Evolutionary conservation across 2,113 vertebrate genomes (phyloP).

Genomic region (Sinosuthora webbiana): DNA sequence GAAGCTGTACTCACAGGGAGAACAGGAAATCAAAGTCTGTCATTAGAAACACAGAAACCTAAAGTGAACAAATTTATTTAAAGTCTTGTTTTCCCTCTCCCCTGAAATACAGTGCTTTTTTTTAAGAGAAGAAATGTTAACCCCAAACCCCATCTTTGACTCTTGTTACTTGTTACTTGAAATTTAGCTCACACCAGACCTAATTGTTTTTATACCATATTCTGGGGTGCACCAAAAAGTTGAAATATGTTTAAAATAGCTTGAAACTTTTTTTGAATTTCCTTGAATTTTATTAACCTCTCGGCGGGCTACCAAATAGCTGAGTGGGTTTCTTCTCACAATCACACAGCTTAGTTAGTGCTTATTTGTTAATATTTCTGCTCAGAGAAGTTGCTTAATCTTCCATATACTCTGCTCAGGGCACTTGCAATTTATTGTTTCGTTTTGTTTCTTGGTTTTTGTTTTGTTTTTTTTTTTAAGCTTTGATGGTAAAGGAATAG

Average conservation of each 20-base stretch:
- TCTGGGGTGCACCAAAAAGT: conserved; percentile 80
- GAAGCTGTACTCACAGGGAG: conserved; percentile 38
- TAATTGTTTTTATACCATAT: conserved; percentile 68
- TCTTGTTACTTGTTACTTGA: conserved; percentile 58
- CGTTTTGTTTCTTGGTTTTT: conserved; percentile 58
- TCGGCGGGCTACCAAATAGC: conserved; percentile 75
- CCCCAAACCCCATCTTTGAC: conserved; percentile 50
- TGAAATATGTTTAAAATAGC: conserved; percentile 68
- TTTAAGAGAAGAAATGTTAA: conserved; percentile 43
- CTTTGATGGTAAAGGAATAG: conserved; percentile 71
- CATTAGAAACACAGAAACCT: conserved; percentile 4
- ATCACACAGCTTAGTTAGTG: conserved; percentile 72
- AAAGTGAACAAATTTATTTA: conserved; percentile 37
- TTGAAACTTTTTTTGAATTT: conserved; percentile 83
- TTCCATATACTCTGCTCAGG: conserved; percentile 86
- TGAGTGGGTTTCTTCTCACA: conserved; percentile 63
- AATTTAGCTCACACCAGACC: conserved; percentile 68
- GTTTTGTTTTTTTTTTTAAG: conserved; percentile 50
- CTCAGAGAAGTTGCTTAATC: conserved; percentile 81
- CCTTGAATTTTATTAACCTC: conserved; percentile 75
- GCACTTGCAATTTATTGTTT: conserved; percentile 79
- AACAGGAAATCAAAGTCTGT: conserved; percentile 35
- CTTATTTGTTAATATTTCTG: conserved; percentile 72
- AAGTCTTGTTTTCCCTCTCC: conserved; percentile 25
- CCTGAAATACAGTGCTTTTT: conserved; percentile 44